These are phyloP conservation scores for Hystrix cristata DNA, from an alignment of 2,113 vertebrate genomes.

Conservation along the genomic window DNA sequence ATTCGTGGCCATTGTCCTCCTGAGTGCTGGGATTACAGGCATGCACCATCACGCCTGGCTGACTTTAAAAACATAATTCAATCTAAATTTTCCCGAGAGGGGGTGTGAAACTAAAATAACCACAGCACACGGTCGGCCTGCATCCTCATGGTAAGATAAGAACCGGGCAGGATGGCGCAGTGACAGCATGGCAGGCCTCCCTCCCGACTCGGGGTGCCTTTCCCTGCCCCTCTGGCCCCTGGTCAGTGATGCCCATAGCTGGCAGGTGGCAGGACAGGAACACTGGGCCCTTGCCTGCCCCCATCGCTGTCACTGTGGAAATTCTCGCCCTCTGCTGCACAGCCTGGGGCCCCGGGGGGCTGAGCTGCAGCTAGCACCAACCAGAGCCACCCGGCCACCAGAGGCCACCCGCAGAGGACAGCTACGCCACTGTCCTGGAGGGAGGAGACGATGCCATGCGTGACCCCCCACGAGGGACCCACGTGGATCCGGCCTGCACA, in stretches of 20 bases:
- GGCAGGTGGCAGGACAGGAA: not conserved
- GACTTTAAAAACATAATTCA: not conserved
- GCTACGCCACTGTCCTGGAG: too few species aligned
- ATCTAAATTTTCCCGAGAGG: not conserved
- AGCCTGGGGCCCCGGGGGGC: not conserved
- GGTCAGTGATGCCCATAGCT: not conserved
- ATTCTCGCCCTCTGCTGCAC: not conserved
- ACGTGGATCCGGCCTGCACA: not conserved
- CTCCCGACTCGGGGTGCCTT: not conserved
- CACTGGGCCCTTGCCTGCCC: not conserved
- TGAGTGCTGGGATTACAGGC: not conserved
- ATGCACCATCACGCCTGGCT: not conserved
- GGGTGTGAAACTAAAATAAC: accelerated
- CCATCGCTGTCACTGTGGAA: not conserved
- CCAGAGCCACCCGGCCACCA: accelerated
- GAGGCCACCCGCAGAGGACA: not conserved
- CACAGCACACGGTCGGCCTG: accelerated
- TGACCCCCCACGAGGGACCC: not conserved
- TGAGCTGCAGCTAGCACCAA: accelerated
- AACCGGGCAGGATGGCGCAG: accelerated
- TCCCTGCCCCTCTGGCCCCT: not conserved
- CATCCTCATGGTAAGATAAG: accelerated
- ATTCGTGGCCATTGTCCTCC: not conserved
- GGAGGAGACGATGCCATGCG: not conserved
- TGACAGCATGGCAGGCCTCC: accelerated